Base-by-base conservation (phyloP, 1,140 invertebrate genomes). In the Hyposmocoma kahamanoa region DNA sequence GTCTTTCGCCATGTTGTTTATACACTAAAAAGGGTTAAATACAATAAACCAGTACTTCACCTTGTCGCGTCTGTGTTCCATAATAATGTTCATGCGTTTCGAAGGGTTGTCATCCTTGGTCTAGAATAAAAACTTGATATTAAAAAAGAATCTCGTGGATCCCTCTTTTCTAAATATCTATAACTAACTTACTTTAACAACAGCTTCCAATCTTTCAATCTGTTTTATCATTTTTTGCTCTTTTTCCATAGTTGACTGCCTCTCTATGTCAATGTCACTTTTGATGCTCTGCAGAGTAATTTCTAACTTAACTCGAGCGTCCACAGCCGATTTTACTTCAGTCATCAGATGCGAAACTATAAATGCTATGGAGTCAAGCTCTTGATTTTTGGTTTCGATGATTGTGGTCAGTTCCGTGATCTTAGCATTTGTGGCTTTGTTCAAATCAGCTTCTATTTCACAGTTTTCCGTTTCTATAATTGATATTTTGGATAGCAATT, bases 31-130 rank as follows among this genome's bases (percentile, higher is more conserved):
- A n/a, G n/a, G n/a, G n/a, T n/a, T n/a, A n/a, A n/a, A n/a, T n/a
- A n/a, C n/a, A n/a, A n/a, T n/a, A n/a, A n/a, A n/a, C n/a, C n/a
- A n/a, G 20, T 15, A 22, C 8, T 21, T 42, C 55, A 75, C 67
- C 64, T 72, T 75, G 52, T 79, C 72, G n/a, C 42, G 54, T 36
- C 67, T 56, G 47, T 67, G 64, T n/a, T 76, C 75, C 26, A 66
- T 47, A 4, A 75, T 69, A n/a, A 67, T 56, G 4, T 60, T 52
- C 66, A 72, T 69, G 50, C 70, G 62, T 30, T 67, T 70, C 0
- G 64, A 56, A 0, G 68, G 38, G 22, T 74, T 69, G 1, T 60
- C 52, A 20, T 79, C 72, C 53, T 67, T 74, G 5, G 56, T 59
- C 67, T 72, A 56, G n/a, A 67, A 62, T 6, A 2, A 6, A 30